Conservation (phyloP, 2,797 vertebrate species). For the Adelosebastes latens region DNA sequence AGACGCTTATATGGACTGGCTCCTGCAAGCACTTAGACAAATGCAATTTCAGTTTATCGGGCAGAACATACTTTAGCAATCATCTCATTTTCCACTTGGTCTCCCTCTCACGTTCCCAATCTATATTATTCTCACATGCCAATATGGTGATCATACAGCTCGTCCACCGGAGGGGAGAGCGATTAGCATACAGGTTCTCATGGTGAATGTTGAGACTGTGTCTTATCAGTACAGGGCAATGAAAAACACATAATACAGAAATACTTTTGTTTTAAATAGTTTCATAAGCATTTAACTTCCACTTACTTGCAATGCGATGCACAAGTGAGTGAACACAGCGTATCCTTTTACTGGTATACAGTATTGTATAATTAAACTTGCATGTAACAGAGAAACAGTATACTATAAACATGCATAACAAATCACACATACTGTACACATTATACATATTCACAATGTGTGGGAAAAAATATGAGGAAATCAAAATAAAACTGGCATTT, state of each 20-base stretch:
- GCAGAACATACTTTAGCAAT: slow-evolving; percentile 68
- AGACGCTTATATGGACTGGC: slow-evolving; percentile 12
- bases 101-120: slow-evolving; percentile 62
- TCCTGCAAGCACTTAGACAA: slow-evolving; percentile 65
- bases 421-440: background rate
- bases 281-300: background rate
- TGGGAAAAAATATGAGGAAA: background rate
- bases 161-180: slow-evolving; percentile 37
- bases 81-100: slow-evolving; percentile 74
- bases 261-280: slow-evolving; percentile 7
- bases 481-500: background rate
- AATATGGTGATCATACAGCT: slow-evolving; percentile 58
- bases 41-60: slow-evolving; percentile 69
- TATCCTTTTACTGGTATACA: background rate
- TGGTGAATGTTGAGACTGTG: slow-evolving; percentile 21
- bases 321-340: background rate
- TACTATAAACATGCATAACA: background rate
- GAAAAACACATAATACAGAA: background rate
- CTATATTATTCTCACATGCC: slow-evolving; percentile 73
- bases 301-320: background rate
- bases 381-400: background rate
- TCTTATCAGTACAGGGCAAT: slow-evolving; percentile 19
- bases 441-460: background rate
- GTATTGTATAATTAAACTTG: background rate
- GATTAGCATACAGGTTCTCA: slow-evolving; percentile 52